Conservation (phyloP, 2,113 vertebrate species). For the Piaya cayana region DNA sequence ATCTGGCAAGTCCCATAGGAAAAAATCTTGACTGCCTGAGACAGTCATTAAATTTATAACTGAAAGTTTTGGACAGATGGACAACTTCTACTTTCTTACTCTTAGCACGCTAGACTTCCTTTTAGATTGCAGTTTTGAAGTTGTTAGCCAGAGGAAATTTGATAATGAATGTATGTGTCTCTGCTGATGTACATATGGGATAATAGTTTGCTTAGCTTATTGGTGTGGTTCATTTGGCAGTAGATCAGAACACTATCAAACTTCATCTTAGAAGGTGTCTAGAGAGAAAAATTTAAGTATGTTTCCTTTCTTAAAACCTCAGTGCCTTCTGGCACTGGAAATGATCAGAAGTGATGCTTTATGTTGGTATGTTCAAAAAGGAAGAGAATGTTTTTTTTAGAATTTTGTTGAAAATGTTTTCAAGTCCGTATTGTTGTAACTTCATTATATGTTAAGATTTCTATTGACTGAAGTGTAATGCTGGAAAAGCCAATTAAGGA, state of each 20-base stretch:
- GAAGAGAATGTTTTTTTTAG: not conserved
- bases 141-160: slow-evolving; percentile 54
- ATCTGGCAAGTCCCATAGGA: slow-evolving; percentile 71
- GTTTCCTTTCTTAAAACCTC: not conserved
- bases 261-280: not conserved
- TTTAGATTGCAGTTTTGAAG: slow-evolving; percentile 65
- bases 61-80: slow-evolving; percentile 67
- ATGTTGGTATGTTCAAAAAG: not conserved
- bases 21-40: slow-evolving; percentile 75
- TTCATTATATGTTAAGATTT: slow-evolving; percentile 86
- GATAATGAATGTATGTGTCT: slow-evolving; percentile 24
- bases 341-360: not conserved
- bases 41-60: slow-evolving; percentile 76
- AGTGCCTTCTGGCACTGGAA: not conserved
- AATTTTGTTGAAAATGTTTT: not conserved
- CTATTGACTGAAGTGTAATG: slow-evolving; percentile 92
- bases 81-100: slow-evolving; percentile 52
- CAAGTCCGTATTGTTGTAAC: slow-evolving; percentile 94
- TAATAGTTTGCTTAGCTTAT: not conserved
- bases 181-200: not conserved
- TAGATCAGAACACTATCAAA: not conserved
- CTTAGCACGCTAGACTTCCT: slow-evolving; percentile 56
- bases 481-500: slow-evolving; percentile 87
- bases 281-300: not conserved
- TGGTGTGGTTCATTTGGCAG: slow-evolving; percentile 7